Evolutionary conservation across 2,797 vertebrate species (phyloP), one percentile per base, ranked within the genome.

Genomic region (Selene dorsalis): DNA sequence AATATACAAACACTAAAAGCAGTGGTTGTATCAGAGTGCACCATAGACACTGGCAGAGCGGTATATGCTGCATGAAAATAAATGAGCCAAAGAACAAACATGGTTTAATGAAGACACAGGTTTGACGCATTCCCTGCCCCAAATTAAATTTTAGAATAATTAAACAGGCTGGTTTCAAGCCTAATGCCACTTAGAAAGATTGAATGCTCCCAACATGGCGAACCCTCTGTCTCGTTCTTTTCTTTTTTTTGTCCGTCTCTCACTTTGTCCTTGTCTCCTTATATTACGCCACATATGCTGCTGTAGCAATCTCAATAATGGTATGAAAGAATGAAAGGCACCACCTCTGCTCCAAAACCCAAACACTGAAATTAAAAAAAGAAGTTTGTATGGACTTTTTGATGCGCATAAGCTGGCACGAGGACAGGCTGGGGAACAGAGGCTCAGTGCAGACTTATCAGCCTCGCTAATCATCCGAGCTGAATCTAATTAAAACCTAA

Each of bases 101-200:
- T 28, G 4, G 64, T 70, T 83, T 88, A 92, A 91, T 88, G 84
- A 91, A 89, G 90, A 90, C 75, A 85, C 80, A 84, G 83, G 78
- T 90, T 87, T 80, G 79, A 86, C 75, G 77, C 81, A 78, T 79
- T 77, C 61, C 50, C 77, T 10, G 14, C 60, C 77, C 62, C 59
- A 75, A 84, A 93, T 87, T 82, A 70, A 90, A 89, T 93, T 88
- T 88, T 61, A 67, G 66, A 86, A 89, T 89, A 91, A 93, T 91
- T 91, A 91, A 91, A 91, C 61, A 52, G 82, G 39, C 68, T 80
- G 43, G 68, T 86, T 84, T 75, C 75, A 76, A 73, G 60, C 50
- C 66, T 56, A 59, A 68, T 55, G 69, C 76, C 82, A 88, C 78
- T 92, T 85, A 82, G 55, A 82, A 68, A 84, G 85, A 89, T 73